These are phyloP conservation scores for Cetonia aurata DNA, from an alignment of 2,888 invertebrate species.

Conservation along the genomic window DNA sequence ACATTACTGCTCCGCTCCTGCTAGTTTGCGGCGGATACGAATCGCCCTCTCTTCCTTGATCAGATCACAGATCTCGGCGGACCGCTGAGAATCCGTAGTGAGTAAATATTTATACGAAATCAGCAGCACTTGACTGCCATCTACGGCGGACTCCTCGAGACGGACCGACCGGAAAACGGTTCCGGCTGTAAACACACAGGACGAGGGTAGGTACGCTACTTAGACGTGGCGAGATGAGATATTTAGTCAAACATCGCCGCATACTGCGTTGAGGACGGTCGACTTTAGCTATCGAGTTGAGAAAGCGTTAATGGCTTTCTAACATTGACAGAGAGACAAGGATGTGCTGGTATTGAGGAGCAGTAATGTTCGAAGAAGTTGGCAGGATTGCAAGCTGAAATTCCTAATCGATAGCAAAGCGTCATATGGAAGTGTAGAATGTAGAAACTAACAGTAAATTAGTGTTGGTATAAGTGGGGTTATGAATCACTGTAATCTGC, in stretches of 20 bases:
- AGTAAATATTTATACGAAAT: slow-evolving; percentile 39
- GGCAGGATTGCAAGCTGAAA: no score
- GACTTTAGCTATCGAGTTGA: not conserved
- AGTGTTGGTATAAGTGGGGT: no score
- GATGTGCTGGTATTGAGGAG: no score
- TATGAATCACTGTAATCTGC: no score
- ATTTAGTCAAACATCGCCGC: slow-evolving; percentile 14
- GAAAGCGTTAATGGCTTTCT: slow-evolving; percentile 24
- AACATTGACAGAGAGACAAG: slow-evolving; percentile 2
- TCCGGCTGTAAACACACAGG: slow-evolving; percentile 24
- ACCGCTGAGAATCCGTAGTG: slow-evolving; percentile 2
- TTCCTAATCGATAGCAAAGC: no score
- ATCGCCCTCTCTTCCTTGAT: not conserved
- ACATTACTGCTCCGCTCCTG: slow-evolving; percentile 21
- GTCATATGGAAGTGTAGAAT: no score
- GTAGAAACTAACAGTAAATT: no score
- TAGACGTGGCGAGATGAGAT: slow-evolving; percentile 26
- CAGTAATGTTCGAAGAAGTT: no score
- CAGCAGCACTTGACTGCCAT: slow-evolving; percentile 35
- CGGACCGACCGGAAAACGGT: slow-evolving; percentile 20
- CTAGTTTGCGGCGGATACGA: not conserved
- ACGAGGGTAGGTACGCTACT: not conserved
- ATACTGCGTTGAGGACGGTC: not conserved
- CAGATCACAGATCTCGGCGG: slow-evolving; percentile 9
- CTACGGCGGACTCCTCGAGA: slow-evolving; percentile 3